phyloP scores from a whole-genome alignment of 1,140 invertebrate genomes.

The Rhopalosiphum padi region DNA sequence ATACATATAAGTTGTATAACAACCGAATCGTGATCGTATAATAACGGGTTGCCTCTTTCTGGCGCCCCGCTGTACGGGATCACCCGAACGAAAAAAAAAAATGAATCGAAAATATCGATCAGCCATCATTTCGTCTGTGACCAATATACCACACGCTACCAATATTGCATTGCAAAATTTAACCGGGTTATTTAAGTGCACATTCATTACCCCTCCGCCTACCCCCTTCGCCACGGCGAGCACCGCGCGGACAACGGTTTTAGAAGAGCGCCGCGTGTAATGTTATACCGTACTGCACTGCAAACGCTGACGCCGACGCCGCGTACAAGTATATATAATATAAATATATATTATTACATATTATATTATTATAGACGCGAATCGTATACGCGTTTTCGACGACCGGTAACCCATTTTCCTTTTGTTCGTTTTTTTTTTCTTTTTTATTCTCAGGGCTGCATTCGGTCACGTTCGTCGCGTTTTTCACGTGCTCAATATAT shows the following conservation, averaged over 20 bases:
- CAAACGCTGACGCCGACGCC: neutral
- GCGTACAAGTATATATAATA: neutral
- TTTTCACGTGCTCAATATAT: neutral
- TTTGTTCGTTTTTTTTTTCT: neutral
- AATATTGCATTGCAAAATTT: neutral
- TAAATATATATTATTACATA: too few species aligned
- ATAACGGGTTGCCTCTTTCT: constrained; percentile 24
- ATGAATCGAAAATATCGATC: neutral
- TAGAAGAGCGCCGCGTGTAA: neutral
- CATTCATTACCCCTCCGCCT: neutral
- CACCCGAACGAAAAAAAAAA: neutral
- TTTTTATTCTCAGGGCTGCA: neutral
- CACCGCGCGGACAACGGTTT: neutral
- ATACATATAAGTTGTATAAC: constrained; percentile 24
- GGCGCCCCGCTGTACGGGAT: neutral
- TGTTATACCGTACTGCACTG: neutral
- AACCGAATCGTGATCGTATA: constrained; percentile 35
- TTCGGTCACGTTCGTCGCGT: neutral
- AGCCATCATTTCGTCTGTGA: neutral
- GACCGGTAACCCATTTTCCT: neutral
- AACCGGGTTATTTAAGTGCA: neutral
- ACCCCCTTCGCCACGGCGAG: too few species aligned
- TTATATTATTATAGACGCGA: neutral
- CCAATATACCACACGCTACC: too few species aligned
- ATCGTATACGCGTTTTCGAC: neutral